A percentile compares a stretch with the other conserved stretches of the same genome.
Conservation (phyloP, 1,140 invertebrate species). For the Trichonephila clavata region DNA sequence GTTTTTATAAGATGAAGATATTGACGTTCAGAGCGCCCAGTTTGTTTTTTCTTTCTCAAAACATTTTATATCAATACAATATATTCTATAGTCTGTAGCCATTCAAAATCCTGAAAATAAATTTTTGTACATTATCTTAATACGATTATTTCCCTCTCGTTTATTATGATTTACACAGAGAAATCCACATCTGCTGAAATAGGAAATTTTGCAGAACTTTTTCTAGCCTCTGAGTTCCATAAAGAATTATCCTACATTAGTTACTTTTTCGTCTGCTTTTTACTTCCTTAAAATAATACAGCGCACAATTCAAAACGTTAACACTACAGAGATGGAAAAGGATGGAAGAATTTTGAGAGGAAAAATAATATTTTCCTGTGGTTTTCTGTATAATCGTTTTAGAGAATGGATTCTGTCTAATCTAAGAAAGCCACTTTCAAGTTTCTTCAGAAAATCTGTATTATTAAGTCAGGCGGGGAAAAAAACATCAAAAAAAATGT, state of each 20-base stretch:
- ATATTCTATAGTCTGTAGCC: neutral
- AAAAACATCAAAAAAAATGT: neutral
- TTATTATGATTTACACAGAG: constrained; percentile 20
- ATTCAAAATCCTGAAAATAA: too few relatives aligned
- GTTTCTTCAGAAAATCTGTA: neutral
- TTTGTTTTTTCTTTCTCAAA: neutral
- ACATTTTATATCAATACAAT: constrained; percentile 11
- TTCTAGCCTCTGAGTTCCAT: neutral
- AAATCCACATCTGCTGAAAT: neutral
- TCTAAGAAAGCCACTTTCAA: neutral
- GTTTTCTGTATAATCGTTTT: neutral
- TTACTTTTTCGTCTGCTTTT: neutral
- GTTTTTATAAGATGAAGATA: neutral
- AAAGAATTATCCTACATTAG: constrained; percentile 2
- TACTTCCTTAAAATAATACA: neutral
- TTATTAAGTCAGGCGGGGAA: neutral
- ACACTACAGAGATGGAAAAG: neutral
- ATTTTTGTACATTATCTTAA: too few relatives aligned
- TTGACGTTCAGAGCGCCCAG: neutral
- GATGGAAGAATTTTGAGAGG: neutral
- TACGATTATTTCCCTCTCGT: neutral
- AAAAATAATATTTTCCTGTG: neutral
- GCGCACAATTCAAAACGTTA: neutral
- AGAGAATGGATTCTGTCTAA: neutral
- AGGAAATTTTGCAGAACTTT: neutral